Conservation (phyloP, 2,888 invertebrate genomes). For the Macrophya alboannulata region DNA sequence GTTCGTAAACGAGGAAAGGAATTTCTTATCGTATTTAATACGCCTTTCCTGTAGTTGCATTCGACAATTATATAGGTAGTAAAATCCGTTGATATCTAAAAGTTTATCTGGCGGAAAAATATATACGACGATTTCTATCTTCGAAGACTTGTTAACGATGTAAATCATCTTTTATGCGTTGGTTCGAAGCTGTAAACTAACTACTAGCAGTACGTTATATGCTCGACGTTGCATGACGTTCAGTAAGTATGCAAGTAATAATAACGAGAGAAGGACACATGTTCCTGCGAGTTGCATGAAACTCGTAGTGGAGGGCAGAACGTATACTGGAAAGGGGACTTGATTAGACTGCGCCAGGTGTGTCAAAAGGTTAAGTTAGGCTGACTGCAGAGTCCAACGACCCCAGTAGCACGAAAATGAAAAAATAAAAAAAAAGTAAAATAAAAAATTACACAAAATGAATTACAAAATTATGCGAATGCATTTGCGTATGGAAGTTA, state of each 20-base stretch:
- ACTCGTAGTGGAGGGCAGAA: slow-evolving; percentile 35
- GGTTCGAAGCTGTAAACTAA: not conserved
- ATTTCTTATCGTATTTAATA: not conserved
- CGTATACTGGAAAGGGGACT: slow-evolving; percentile 40
- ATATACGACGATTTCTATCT: slow-evolving; percentile 2
- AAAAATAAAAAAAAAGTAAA: not conserved
- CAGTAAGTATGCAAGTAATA: slow-evolving; percentile 20
- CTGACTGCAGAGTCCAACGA: slow-evolving; percentile 47
- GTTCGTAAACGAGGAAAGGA: not conserved
- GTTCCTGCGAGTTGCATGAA: slow-evolving; percentile 34
- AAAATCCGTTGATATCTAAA: not conserved
- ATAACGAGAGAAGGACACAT: slow-evolving; percentile 45
- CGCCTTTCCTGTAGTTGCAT: not conserved
- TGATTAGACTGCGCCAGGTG: slow-evolving; percentile 54
- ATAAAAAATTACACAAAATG: not conserved
- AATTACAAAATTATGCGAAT: slow-evolving; percentile 32
- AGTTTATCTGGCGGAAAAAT: slow-evolving; percentile 22
- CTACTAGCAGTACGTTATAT: not conserved
- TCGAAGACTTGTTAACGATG: not conserved
- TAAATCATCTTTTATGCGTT: slow-evolving; percentile 31
- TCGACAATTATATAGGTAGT: slow-evolving; percentile 1
- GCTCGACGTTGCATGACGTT: slow-evolving; percentile 22
- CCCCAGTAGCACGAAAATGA: slow-evolving; percentile 29
- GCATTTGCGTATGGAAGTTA: not conserved
- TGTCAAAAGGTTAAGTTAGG: slow-evolving; percentile 52